Base-by-base conservation (phyloP, 2,888 invertebrate species). In the Mongoloraphidia duomilia region DNA sequence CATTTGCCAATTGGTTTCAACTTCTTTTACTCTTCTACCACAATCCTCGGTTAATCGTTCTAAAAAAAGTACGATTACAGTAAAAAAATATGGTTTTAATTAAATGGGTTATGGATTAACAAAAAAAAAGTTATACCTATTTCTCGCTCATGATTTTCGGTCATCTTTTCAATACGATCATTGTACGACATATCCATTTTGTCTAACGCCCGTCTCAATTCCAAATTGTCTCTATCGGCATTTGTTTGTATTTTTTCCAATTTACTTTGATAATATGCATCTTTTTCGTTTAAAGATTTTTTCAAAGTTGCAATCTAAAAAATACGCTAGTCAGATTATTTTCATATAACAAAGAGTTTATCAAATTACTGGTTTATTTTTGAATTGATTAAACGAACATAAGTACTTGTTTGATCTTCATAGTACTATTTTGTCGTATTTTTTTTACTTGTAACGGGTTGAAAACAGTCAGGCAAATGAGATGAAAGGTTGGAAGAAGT, bases 181-280 rank as follows among this genome's bases (percentile, higher is more conserved):
- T 82, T 80, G 63, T 86, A 83, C 8, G 73, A 73, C 65, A 82
- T 80, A 59, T 84, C 85, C 49, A 84, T 77, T 65, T 83, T 83
- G 60, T 82, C 79, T 62, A 86, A 71, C 49, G 84, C 73, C 56
- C 79, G 71, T 43, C 86, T 69, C 46, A 84, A 71, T 59, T 86
- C 84, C 60, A 82, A 67, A 43, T 80, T 70, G 60, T 82, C 80
- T 65, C 78, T 73, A 63, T 84, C 84, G 0, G 82, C 77, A 54
- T 76, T 77, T 50, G 80, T 76, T 62, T 78, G 75, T 0, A 77
- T 74, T 44, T 73, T 74, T 0, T 77, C 70, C 43, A 82, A 65
- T 48, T 79, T 80, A 42, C 63, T 63, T 40, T 66, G 65, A 53
- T 68, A 69, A 50, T 64, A 61, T 1, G 74, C 67, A 52, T 85